Percentiles rank a stretch among this genome's conserved stretches.
Conservation (phyloP, 2,113 vertebrate genomes). For the Nicator chloris region DNA sequence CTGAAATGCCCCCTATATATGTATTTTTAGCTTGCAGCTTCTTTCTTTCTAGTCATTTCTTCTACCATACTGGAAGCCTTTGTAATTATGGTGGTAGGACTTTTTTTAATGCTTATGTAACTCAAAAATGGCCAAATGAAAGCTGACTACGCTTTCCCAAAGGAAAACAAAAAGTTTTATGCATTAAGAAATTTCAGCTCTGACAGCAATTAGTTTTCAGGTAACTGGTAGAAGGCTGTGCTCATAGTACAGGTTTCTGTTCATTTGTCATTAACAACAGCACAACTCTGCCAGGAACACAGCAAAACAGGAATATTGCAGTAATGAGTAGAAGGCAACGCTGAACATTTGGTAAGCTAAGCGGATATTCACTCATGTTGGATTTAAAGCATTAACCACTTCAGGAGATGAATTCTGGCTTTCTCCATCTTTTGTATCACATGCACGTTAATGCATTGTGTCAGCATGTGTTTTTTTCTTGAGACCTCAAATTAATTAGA, state of each 20-base stretch:
- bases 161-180: background rate
- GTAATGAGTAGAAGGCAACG: background rate
- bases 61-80: background rate
- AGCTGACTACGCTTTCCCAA: background rate
- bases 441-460: background rate
- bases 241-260: background rate
- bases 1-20: background rate
- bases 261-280: background rate
- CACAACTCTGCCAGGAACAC: background rate
- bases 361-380: background rate
- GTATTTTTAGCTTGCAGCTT: background rate
- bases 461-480: background rate
- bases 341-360: conserved; percentile 16
- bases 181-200: background rate
- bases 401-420: background rate
- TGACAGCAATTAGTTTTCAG: background rate
- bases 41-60: background rate
- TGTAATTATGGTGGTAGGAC: background rate
- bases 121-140: background rate
- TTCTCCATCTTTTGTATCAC: background rate
- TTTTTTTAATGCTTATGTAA: background rate
- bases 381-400: conserved; percentile 5
- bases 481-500: background rate
- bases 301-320: background rate
- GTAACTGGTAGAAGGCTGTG: background rate